Base-by-base conservation (phyloP, 2,113 vertebrate species). In the Triplophysa rosa region DNA sequence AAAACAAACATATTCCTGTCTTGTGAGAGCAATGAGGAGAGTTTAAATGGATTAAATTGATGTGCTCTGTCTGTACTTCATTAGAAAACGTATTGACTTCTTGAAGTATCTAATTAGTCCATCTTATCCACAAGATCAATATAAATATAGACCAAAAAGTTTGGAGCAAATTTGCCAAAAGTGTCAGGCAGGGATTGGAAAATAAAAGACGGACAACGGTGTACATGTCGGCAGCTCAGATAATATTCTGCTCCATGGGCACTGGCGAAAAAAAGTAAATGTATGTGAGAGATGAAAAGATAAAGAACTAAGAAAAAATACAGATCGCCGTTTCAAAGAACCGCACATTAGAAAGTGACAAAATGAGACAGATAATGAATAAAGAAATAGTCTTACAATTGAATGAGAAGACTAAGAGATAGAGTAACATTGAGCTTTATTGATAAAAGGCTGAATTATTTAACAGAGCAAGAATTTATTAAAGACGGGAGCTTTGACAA, bases 381-480 rank as follows among this genome's bases (percentile, higher is more conserved):
- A 84, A 84, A 88, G 80, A 85, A 86, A 82, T 47, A 74, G 79
- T 68, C 72, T 54, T 78, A 65, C 56, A 74, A 83, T 79, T 83
- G 85, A 87, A 86, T 62, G 73, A 65, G 79, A 85, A 80, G 76
- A 77, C 78, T 84, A 84, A 81, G 85, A 83, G 84, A 85, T 83
- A 86, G 77, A 83, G 83, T 80, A 81, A 80, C 83, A 85, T 67
- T 80, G 78, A 84, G 84, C 78, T 82, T 86, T 84, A 88, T 87
- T 87, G 85, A 88, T 87, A 87, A 86, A 84, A 86, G 85, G 65
- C 72, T 85, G 82, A 85, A 88, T 86, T 81, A 86, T 88, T 86
- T 65, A 85, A 67, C 29, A 80, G 76, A 85, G 77, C 52, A 21
- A 78, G 82, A 71, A 84, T 86, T 86, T 82, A 79, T 78, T 80